A percentile compares a stretch with the other conserved stretches of the same genome.
These are phyloP conservation scores for Salvator merianae DNA, from an alignment of 2,113 vertebrate genomes.

Conservation along the genomic window DNA sequence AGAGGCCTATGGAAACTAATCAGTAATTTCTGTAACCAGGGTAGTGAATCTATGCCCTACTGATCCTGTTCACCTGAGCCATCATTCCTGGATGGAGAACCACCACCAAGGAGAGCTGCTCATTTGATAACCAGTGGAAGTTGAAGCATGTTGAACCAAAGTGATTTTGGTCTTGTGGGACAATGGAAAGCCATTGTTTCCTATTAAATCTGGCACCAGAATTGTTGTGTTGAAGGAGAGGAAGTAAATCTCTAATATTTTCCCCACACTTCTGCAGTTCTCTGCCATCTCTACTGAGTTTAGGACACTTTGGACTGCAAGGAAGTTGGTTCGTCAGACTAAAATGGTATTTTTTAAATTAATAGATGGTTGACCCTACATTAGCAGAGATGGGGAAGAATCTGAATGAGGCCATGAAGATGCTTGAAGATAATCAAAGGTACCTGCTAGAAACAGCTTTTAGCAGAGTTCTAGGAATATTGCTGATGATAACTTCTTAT, in stretches of 20 bases:
- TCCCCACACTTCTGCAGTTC: not conserved
- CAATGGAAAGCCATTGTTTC: not conserved
- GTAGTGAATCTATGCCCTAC: too few relatives aligned
- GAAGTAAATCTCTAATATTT: not conserved
- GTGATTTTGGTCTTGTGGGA: not conserved
- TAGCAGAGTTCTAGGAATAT: not conserved
- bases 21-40: not conserved
- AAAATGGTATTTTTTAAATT: constrained; percentile 11
- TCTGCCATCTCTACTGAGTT: not conserved
- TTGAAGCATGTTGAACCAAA: not conserved
- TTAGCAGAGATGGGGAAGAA: constrained; percentile 91
- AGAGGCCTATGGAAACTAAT: not conserved
- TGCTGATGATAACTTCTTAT: not conserved
- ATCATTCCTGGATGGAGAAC: not conserved
- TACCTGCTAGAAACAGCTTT: constrained; percentile 45
- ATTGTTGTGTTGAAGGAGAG: not conserved
- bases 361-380: constrained; percentile 85
- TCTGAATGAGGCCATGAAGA: constrained; percentile 92
- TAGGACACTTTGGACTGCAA: not conserved
- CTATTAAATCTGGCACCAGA: not conserved
- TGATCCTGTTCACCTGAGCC: too few relatives aligned
- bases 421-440: constrained; percentile 87
- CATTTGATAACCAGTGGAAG: too few relatives aligned
- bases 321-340: not conserved
- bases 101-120: too few relatives aligned